A percentile compares a stretch with the other conserved stretches of the same genome.
Evolutionary conservation across 2,797 vertebrate genomes (phyloP).

Genomic region (Dicrostonyx torquatus): DNA sequence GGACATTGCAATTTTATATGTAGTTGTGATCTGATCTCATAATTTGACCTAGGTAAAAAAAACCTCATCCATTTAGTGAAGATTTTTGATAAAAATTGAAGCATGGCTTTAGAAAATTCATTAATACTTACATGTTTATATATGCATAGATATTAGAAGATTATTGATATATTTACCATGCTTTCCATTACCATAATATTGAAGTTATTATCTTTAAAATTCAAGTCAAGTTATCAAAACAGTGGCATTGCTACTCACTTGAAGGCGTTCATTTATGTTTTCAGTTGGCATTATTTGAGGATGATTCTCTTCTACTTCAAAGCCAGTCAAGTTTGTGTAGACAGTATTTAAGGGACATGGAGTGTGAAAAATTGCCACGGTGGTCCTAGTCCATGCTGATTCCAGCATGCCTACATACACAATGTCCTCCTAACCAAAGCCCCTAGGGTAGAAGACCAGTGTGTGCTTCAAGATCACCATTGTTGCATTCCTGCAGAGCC

Average conservation of each 20-base stretch:
- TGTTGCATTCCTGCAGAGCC: not conserved
- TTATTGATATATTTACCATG: not conserved
- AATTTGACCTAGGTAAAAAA: constrained; percentile 35
- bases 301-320: not conserved
- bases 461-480: not conserved
- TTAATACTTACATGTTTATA: constrained; percentile 5
- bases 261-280: not conserved
- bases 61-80: constrained; percentile 32
- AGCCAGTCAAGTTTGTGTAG: not conserved
- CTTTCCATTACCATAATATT: constrained; percentile 11
- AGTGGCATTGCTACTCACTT: not conserved
- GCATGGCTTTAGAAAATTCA: constrained; percentile 25
- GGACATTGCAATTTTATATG: not conserved
- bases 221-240: not conserved
- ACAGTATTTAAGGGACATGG: not conserved
- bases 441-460: not conserved
- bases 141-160: constrained; percentile 1
- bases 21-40: constrained; percentile 44
- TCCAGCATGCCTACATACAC: not conserved
- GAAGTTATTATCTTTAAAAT: constrained; percentile 36
- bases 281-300: not conserved
- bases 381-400: not conserved
- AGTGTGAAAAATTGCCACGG: not conserved
- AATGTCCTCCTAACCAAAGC: not conserved
- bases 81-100: constrained; percentile 34